These are phyloP conservation scores for Helleia helle DNA, from an alignment of 2,888 invertebrate genomes.

Conservation along the genomic window DNA sequence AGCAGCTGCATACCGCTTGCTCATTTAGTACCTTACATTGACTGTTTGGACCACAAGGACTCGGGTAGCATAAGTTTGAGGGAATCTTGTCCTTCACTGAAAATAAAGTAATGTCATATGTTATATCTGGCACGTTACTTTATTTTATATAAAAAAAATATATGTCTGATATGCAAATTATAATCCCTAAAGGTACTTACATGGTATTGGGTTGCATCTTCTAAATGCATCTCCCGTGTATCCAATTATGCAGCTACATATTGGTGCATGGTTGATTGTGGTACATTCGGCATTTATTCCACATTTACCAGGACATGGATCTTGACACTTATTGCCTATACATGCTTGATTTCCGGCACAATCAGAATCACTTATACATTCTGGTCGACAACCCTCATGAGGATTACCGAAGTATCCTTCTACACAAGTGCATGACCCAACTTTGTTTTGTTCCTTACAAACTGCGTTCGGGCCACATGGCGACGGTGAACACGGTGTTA, in stretches of 20 bases:
- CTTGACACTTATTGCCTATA: conserved; percentile 80
- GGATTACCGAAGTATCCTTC: conserved; percentile 84
- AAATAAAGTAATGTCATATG: conserved; percentile 10
- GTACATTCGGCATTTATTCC: conserved; percentile 82
- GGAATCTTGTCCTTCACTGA: conserved; percentile 56
- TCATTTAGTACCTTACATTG: conserved; percentile 72
- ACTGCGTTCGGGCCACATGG: conserved; percentile 82
- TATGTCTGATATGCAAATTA: background rate
- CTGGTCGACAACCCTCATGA: conserved; percentile 83
- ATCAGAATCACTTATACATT: conserved; percentile 81
- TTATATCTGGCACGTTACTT: conserved; percentile 5
- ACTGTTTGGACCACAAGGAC: conserved; percentile 77
- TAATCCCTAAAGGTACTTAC: conserved; percentile 36
- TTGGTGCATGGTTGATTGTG: conserved; percentile 80
- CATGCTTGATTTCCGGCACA: conserved; percentile 83
- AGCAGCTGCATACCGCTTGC: conserved; percentile 81
- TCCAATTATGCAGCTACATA: conserved; percentile 77
- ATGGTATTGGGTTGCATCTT: conserved; percentile 54
- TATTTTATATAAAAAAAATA: conserved; percentile 3
- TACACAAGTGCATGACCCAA: conserved; percentile 80
- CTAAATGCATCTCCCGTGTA: conserved; percentile 77
- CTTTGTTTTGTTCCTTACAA: conserved; percentile 79
- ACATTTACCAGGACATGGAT: conserved; percentile 85
- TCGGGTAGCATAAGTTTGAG: conserved; percentile 68
- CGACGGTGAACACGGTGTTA: conserved; percentile 78